Evolutionary conservation across 2,888 invertebrate species (phyloP).

Genomic region (Parapristionchus giblindavisi): DNA sequence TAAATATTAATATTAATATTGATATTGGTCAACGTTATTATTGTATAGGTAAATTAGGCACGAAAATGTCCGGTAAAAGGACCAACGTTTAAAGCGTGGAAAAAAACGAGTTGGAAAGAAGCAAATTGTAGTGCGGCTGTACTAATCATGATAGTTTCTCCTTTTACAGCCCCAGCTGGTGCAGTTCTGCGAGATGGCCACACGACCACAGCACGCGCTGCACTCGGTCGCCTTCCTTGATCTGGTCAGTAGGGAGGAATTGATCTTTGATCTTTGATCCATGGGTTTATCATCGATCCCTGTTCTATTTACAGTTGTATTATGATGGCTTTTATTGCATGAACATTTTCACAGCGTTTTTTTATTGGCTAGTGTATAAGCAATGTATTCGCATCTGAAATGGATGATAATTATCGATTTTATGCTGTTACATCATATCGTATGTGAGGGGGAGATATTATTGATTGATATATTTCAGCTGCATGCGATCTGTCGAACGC

Average conservation of each 20-base stretch:
- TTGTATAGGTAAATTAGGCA: not conserved
- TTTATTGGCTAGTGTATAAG: too few relatives aligned
- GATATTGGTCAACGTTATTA: not conserved
- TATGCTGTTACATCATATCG: too few relatives aligned
- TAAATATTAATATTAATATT: not conserved
- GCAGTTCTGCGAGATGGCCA: slow-evolving; percentile 43
- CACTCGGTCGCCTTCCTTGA: slow-evolving; percentile 56
- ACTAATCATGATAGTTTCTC: too few relatives aligned
- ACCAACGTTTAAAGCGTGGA: too few relatives aligned
- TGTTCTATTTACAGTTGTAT: not conserved
- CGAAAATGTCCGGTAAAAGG: too few relatives aligned
- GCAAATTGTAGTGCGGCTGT: too few relatives aligned
- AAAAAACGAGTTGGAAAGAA: too few relatives aligned
- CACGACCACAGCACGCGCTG: slow-evolving; percentile 50
- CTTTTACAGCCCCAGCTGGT: slow-evolving; percentile 34
- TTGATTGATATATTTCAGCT: slow-evolving; percentile 19
- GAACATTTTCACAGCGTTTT: not conserved
- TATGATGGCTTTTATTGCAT: not conserved
- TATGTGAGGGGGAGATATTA: too few relatives aligned
- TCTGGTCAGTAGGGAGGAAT: slow-evolving; percentile 31
- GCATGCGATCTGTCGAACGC: slow-evolving; percentile 47
- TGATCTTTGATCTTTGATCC: too few relatives aligned
- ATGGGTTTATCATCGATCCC: too few relatives aligned
- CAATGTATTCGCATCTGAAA: too few relatives aligned
- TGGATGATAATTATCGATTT: too few relatives aligned